Base-by-base conservation (phyloP, 2,888 invertebrate species). In the Odontomyia ornata region DNA sequence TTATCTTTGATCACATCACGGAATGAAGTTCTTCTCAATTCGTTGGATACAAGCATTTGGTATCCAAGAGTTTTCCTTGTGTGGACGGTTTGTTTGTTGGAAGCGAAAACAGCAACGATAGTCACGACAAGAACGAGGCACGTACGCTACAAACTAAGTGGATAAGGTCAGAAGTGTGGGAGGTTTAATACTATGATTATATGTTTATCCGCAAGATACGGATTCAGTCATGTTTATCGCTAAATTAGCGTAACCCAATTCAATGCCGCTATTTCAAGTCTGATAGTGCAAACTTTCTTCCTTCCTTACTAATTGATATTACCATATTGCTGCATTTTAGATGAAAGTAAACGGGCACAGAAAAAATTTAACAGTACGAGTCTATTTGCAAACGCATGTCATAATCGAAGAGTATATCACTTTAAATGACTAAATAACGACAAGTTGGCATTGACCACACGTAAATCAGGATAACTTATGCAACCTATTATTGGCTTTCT, bases 1-100 rank as follows among this genome's bases (percentile, higher is more conserved):
- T 72, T 72, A 72, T 56, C 56, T 72, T 72, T 27, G 11, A 72
- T 52, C 71, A n/a, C 46, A 18, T 52, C 56, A 25, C 71, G 52
- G 56, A 72, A 52, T 43, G 9, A 52, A 56, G 65, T 28, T 72
- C 56, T 27, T 28, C 52, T 56, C 5, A n/a, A 64, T 11, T 13
- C n/a, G 36, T 36, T 36, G 36, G 36, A 36, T 36, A 64, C 57
- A 15, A 52, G 52, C 52, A 15, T 36, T 36, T 52, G 52, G n/a
- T 15, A n/a, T 4, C 18, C 52, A 18, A n/a, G 7, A 52, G 15
- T 52, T 52, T 52, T 18, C 52, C 18, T 9, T 52, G 4, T 52
- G 52, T 65, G 28, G 13, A 23, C 30, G 27, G 71, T 72, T 72
- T 72, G 28, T 72, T 72, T 72, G 28, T 30, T 52, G n/a, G 56